Base-by-base conservation (phyloP, 2,888 invertebrate species). In the Coelopa pilipes region DNA sequence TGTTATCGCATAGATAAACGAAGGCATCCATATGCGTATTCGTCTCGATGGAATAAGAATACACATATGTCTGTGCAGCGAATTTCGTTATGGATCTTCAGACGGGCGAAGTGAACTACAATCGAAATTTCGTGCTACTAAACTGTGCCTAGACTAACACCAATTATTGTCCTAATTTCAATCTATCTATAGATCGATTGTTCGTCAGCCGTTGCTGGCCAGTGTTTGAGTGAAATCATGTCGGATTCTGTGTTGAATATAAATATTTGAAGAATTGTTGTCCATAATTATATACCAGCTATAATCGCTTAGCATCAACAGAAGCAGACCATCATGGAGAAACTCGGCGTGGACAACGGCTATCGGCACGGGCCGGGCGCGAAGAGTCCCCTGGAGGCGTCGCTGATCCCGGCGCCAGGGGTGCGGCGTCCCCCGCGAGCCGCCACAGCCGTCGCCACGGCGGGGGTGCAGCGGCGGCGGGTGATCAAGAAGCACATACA, bases 401-500 rank as follows among this genome's bases (percentile, higher is more conserved):
- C 77, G 21, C 12, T 77, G 45, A 73, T 77, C 17, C 66, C 57
- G 74, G 70, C 24, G 47, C 75, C 1, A 74, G 62, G 69, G 55
- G 73, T 74, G 66, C 77, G 73, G 65, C 63, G 53, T 9, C 45
- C 72, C 9, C 72, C 76, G 21, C 76, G 76, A 5, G 46, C 75
- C 0, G 75, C 82, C 50, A 80, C 84, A n/a, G 82, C 85, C 62
- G 84, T 86, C 0, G 83, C 86, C 57, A 85, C 86, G 60, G 82
- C 86, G 70, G 85, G 86, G 9, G 83, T 86, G 17, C 86, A 84
- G 71, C 80, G 87, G 17, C 83, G 86, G 59, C 84, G 87, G 19
- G 85, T 87, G 73, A 82, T 87, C 76, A 87, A 87, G 78, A 87
- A 87, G 78, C 87, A 87, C 80, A 85, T 87, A 74, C 87, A 87